Conservation (phyloP, 1,140 invertebrate genomes). For the Hydropsyche tenuis region DNA sequence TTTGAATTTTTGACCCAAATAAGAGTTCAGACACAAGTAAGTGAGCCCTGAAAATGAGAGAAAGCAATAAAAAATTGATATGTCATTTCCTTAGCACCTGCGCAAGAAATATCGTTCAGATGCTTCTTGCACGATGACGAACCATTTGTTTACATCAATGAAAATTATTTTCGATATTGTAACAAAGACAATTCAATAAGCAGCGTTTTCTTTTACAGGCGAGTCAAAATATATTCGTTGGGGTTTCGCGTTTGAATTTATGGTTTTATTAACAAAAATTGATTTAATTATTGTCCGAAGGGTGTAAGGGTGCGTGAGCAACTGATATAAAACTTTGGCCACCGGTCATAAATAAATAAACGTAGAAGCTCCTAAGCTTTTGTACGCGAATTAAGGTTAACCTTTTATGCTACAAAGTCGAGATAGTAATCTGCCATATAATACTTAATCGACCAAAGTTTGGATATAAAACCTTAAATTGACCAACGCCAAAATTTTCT, state of each 20-base stretch:
- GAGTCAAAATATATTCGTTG: background rate
- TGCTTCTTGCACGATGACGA: background rate
- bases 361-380: background rate
- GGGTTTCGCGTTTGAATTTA: background rate
- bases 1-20: too few species aligned
- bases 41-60: constrained; percentile 21
- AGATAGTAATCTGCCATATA: background rate
- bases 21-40: too few species aligned
- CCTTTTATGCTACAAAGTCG: constrained; percentile 4
- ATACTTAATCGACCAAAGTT: too few species aligned
- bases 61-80: constrained; percentile 40
- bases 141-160: background rate
- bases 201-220: too few species aligned
- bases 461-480: too few species aligned
- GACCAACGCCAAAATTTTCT: too few species aligned
- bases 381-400: background rate
- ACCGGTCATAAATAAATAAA: background rate
- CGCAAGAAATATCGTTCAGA: constrained; percentile 24
- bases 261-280: constrained; percentile 11
- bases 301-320: background rate
- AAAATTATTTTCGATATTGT: background rate
- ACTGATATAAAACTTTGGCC: background rate
- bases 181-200: background rate
- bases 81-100: constrained; percentile 41
- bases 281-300: background rate